Evolutionary conservation across 92 coral and sea anemone species (phyloP).

Genomic region (Pocillopora grandis): DNA sequence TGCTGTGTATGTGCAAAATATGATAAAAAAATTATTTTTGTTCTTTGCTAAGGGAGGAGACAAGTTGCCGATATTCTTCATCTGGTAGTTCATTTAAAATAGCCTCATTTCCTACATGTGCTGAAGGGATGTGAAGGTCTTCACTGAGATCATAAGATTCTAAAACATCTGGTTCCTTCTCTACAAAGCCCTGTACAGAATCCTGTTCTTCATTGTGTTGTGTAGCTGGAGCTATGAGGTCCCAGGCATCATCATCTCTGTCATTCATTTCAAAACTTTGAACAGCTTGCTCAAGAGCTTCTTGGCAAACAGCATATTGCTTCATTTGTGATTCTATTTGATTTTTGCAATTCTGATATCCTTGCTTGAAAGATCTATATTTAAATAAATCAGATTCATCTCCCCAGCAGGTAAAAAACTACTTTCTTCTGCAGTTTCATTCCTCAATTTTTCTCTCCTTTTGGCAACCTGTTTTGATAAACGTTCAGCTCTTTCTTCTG

Average conservation of each 20-base stretch:
- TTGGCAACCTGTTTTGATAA: background rate
- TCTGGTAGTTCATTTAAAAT: slow-evolving; percentile 22
- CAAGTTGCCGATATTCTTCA: slow-evolving; percentile 36
- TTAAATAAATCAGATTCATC: slow-evolving; percentile 22
- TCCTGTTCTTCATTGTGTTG: slow-evolving; percentile 24
- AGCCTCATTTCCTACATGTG: background rate
- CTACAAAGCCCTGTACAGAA: background rate
- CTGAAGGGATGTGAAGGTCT: slow-evolving; percentile 5
- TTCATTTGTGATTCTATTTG: slow-evolving; percentile 11
- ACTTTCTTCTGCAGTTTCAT: slow-evolving; percentile 13
- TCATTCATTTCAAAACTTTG: background rate
- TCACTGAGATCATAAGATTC: slow-evolving; percentile 13
- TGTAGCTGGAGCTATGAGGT: slow-evolving; percentile 26
- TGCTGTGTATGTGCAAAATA: slow-evolving; percentile 39
- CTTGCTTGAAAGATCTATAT: slow-evolving; percentile 12
- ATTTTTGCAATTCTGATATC: slow-evolving; percentile 11
- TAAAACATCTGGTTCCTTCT: background rate
- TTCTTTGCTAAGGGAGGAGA: slow-evolving; percentile 33
- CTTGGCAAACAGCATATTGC: slow-evolving; percentile 11
- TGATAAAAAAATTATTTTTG: slow-evolving; percentile 54
- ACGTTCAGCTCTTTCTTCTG: too few species aligned
- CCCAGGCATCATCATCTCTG: slow-evolving; percentile 13
- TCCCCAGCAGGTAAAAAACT: slow-evolving; percentile 16
- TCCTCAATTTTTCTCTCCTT: slow-evolving; percentile 11
- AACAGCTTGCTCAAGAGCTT: background rate